These are phyloP conservation scores for Psophia crepitans DNA, from an alignment of 2,113 vertebrate species.

Conservation along the genomic window DNA sequence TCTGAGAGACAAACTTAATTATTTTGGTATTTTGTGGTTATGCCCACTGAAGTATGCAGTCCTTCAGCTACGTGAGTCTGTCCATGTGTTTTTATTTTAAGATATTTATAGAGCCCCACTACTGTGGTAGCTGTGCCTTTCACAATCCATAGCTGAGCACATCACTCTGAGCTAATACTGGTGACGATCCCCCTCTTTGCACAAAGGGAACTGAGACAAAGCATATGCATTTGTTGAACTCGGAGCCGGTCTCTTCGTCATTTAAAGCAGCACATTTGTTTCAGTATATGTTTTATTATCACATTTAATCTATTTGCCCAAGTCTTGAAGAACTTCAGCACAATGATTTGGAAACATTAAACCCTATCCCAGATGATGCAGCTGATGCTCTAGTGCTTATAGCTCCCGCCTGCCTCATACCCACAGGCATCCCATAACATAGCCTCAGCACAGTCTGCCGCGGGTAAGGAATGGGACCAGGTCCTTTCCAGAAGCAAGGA, in stretches of 20 bases:
- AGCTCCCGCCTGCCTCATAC: background rate
- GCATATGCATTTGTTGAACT: background rate
- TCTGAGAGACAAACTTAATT: background rate
- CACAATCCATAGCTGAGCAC: background rate
- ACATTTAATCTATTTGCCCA: background rate
- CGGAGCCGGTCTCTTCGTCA: rapidly evolving
- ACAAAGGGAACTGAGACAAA: background rate
- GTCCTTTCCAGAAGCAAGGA: background rate
- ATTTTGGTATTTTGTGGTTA: background rate
- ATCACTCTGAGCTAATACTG: background rate
- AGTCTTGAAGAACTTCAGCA: background rate
- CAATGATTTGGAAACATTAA: background rate
- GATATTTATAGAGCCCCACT: background rate
- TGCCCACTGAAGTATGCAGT: background rate
- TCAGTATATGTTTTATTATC: background rate
- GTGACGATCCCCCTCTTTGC: background rate
- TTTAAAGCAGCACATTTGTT: background rate
- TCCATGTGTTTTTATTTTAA: background rate
- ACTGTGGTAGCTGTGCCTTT: background rate
- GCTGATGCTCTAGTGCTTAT: background rate
- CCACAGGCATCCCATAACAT: rapidly evolving
- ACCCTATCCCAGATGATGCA: background rate
- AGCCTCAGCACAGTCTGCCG: background rate
- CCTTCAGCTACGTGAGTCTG: background rate
- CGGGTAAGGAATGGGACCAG: background rate